A percentile compares a stretch with the other conserved stretches of the same genome.
These are phyloP conservation scores for Myocastor coypus DNA, from an alignment of 2,113 vertebrate genomes.

Conservation along the genomic window DNA sequence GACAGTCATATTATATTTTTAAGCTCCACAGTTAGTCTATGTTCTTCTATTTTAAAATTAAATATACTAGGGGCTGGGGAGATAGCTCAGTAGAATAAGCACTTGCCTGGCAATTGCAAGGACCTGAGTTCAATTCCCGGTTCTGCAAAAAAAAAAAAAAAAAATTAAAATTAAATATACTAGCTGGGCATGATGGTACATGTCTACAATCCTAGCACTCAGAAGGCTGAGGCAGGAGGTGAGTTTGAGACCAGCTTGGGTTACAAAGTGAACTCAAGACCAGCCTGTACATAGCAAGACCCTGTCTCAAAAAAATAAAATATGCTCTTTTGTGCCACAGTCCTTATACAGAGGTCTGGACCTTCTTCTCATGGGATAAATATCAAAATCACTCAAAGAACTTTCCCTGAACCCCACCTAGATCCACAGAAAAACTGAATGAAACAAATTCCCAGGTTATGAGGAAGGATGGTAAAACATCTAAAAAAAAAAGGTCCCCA, in stretches of 20 bases:
- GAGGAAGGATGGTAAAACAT: neutral
- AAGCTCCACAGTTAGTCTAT: neutral
- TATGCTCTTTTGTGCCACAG: neutral
- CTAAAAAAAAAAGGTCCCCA: neutral
- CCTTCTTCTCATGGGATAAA: neutral
- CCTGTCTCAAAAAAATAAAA: no score
- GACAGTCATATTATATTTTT: neutral
- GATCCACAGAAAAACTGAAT: slow-evolving; percentile 3
- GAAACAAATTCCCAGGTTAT: neutral
- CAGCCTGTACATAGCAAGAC: no score
- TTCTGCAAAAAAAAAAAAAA: no score
- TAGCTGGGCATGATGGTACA: no score
- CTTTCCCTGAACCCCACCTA: neutral
- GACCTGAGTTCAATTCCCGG: no score
- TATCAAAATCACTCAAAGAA: slow-evolving; percentile 16
- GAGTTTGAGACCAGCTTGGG: no score
- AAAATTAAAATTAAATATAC: slow-evolving; percentile 10
- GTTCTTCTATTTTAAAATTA: slow-evolving; percentile 23
- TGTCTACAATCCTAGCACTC: no score
- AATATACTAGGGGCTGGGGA: neutral
- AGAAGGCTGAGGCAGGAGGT: no score
- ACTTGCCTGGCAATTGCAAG: no score
- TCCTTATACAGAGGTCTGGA: slow-evolving; percentile 30
- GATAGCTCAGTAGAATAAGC: no score
- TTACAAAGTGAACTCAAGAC: no score